These are phyloP conservation scores for Tethya wilhelma DNA, from an alignment of 37 sponge, comb jelly and placozoan species.

Conservation along the genomic window DNA sequence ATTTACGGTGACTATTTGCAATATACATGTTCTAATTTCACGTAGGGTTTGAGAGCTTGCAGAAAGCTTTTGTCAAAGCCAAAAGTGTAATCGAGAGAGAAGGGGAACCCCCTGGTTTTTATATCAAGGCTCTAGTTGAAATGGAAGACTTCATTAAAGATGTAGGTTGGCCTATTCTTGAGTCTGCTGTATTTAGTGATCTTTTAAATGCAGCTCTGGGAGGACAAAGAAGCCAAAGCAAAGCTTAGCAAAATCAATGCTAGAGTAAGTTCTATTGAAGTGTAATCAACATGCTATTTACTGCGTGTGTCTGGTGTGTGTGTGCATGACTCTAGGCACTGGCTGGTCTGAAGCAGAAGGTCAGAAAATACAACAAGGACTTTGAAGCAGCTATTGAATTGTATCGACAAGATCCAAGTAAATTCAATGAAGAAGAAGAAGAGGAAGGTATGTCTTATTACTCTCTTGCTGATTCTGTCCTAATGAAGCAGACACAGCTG, in stretches of 20 bases:
- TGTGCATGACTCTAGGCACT: no score
- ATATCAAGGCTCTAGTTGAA: constrained; percentile 70
- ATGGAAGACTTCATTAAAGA: constrained; percentile 90
- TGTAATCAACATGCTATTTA: no score
- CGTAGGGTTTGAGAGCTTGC: constrained; percentile 81
- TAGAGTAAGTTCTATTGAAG: constrained; percentile 49
- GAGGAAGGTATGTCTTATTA: no score
- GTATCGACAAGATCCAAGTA: constrained; percentile 75
- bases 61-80: constrained; percentile 77
- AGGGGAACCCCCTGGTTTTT: constrained; percentile 70
- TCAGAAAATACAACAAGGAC: constrained; percentile 94
- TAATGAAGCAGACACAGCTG: no score
- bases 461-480: no score
- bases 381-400: constrained; percentile 74
- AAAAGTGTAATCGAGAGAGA: constrained; percentile 83
- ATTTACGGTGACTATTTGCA: no score
- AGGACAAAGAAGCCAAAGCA: constrained; percentile 81
- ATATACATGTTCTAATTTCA: no score
- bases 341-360: constrained; percentile 80
- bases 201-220: constrained; percentile 74
- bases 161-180: constrained; percentile 34
- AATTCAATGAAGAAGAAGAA: constrained; percentile 72
- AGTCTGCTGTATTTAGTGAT: constrained; percentile 6
- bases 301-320: no score
- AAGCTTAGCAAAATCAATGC: constrained; percentile 93